These are phyloP conservation scores for Dinocampus coccinellae DNA, from an alignment of 2,888 invertebrate species.

Conservation along the genomic window DNA sequence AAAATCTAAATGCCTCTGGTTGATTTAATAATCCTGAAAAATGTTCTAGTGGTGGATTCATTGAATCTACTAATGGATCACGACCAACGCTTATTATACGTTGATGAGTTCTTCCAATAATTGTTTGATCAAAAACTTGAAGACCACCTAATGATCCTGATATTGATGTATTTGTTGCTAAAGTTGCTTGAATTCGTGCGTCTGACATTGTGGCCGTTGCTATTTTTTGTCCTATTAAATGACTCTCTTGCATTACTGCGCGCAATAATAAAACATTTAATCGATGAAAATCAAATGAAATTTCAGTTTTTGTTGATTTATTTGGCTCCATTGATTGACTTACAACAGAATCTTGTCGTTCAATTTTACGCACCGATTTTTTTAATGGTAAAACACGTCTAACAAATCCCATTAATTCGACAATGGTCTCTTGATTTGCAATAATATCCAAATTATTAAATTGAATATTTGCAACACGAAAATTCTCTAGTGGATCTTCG, in stretches of 20 bases:
- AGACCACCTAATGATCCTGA: constrained; percentile 93
- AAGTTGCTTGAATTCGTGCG: constrained; percentile 88
- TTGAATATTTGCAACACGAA: constrained; percentile 86
- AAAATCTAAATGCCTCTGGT: constrained; percentile 73
- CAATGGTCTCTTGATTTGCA: constrained; percentile 95
- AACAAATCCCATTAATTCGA: constrained; percentile 91
- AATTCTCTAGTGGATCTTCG: constrained; percentile 61
- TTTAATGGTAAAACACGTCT: constrained; percentile 77
- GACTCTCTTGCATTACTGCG: constrained; percentile 81
- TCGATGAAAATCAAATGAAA: constrained; percentile 93
- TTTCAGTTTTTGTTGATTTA: constrained; percentile 76
- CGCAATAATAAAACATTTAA: constrained; percentile 89
- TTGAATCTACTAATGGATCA: constrained; percentile 76
- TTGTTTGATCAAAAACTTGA: constrained; percentile 89
- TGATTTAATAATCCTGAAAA: constrained; percentile 62
- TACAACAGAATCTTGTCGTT: constrained; percentile 59
- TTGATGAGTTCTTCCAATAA: constrained; percentile 86
- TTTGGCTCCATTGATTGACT: constrained; percentile 38
- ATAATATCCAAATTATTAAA: constrained; percentile 96
- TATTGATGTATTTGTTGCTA: constrained; percentile 76
- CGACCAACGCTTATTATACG: constrained; percentile 88
- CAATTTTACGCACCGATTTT: constrained; percentile 46
- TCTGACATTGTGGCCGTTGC: constrained; percentile 94
- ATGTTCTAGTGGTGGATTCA: constrained; percentile 60
- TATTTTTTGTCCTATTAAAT: constrained; percentile 85